These are phyloP conservation scores for Synergus laeviventris DNA, from an alignment of 2,888 invertebrate species.

Conservation along the genomic window DNA sequence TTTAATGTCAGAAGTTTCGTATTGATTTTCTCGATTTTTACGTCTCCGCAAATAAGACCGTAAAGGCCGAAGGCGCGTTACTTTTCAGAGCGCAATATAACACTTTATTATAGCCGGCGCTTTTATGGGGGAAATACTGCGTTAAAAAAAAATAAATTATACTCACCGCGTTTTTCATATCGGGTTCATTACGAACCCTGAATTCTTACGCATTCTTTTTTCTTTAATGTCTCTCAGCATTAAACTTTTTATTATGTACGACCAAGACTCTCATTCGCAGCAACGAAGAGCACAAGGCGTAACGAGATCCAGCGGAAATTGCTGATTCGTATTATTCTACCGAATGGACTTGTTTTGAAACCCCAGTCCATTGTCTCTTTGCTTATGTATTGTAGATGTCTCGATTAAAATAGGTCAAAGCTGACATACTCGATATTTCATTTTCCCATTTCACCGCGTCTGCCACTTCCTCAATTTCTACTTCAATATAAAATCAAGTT, in stretches of 20 bases:
- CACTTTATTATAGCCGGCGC: conserved; percentile 73
- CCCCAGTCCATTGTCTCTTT: conserved; percentile 34
- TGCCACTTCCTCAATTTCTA: conserved; percentile 18
- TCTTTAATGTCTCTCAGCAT: conserved; percentile 64
- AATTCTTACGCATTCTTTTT: conserved; percentile 53
- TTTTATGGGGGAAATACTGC: conserved; percentile 72
- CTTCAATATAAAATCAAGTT: conserved; percentile 3
- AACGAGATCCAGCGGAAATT: conserved; percentile 53
- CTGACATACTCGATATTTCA: conserved; percentile 30
- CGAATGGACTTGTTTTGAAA: conserved; percentile 41
- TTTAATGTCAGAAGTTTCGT: conserved; percentile 75
- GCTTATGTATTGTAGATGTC: conserved; percentile 40
- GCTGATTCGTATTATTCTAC: conserved; percentile 50
- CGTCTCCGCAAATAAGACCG: conserved; percentile 75
- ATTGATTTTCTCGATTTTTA: conserved; percentile 76
- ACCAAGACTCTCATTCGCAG: conserved; percentile 55
- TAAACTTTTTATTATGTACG: conserved; percentile 70
- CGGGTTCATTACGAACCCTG: conserved; percentile 56
- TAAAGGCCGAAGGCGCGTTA: conserved; percentile 73
- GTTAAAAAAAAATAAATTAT: conserved; percentile 66
- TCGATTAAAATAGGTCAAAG: conserved; percentile 38
- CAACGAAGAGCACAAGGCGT: conserved; percentile 52
- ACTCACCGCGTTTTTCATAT: conserved; percentile 58
- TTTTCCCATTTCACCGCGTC: conserved; percentile 18
- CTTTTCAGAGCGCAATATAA: conserved; percentile 75